phyloP scores from a whole-genome alignment of 1,140 invertebrate genomes.

The Myzus persicae region DNA sequence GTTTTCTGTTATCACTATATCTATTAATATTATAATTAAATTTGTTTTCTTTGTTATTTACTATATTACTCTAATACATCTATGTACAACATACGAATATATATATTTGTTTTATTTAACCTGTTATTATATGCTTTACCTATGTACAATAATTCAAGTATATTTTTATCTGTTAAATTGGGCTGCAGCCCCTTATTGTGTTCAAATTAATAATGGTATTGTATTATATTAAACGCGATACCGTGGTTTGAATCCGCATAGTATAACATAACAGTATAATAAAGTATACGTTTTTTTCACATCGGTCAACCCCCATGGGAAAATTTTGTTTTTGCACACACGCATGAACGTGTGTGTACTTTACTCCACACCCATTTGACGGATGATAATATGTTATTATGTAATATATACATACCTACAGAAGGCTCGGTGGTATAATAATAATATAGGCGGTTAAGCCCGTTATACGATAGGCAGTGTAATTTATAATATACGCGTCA shows the following conservation, averaged over 20 bases:
- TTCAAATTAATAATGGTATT: background rate
- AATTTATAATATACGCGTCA: background rate
- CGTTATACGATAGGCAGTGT: background rate
- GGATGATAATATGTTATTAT: background rate
- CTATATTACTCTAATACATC: too few species aligned
- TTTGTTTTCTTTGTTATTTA: too few species aligned
- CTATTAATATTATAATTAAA: background rate
- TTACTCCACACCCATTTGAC: background rate
- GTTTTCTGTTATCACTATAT: background rate
- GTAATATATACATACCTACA: background rate
- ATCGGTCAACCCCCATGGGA: background rate
- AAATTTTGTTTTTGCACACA: background rate
- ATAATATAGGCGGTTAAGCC: constrained; percentile 28
- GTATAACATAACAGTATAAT: background rate
- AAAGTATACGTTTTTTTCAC: background rate
- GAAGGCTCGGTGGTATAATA: background rate
- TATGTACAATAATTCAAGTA: background rate
- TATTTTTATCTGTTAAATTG: background rate
- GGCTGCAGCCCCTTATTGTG: too few species aligned
- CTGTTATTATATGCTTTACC: background rate
- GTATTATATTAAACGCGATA: background rate
- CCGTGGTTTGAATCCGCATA: background rate
- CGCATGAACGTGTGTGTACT: background rate
- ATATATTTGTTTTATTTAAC: background rate
- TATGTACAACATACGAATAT: too few species aligned